Base-by-base conservation (phyloP, 1,140 invertebrate species). In the Drosophila dunni region DNA sequence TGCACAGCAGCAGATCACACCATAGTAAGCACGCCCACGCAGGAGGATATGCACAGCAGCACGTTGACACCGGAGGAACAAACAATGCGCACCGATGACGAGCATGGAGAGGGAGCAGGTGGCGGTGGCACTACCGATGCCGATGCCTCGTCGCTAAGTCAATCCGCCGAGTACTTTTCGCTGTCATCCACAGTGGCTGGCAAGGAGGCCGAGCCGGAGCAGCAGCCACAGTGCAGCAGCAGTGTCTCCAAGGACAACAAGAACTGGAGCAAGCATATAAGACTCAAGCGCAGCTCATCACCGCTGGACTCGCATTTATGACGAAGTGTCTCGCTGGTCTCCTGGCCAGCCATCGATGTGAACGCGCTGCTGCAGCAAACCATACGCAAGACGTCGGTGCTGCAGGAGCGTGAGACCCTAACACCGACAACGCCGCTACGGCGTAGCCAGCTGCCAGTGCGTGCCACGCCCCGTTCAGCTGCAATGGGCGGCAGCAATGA, bases 291-390 rank as follows among this genome's bases (percentile, higher is more conserved):
- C 33, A 63, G 40, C 33, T 42, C 69, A 6, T 80, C 82, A 29
- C 80, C 82, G 2, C 38, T 88, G 34, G 84, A 92, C 11, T 71
- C 72, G 56, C 80, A 90, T 53, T 92, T 92, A 92, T 92, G 91
- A 92, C 91, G 90, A 89, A 92, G 91, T 75, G 90, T 92, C 67
- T 92, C 91, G 91, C 91, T 92, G 91, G 91, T 92, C 91, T 78
- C 91, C 13, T 92, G 91, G 91, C 91, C 91, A 92, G 91, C 91
- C 45, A 92, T 92, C 63, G 90, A 92, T 86, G 79, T 92, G 11
- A 92, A 92, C 40, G 84, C 86, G 29, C 40, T 92, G 62, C 76
- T 92, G 58, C 91, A 92, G 69, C 91, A 92, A 69, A 92, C 91
- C n/a, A 92, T 92, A 50, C 73, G 79, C 13, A 91, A 92, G 13